Base-by-base conservation (phyloP, 2,888 invertebrate genomes). In the Cryptus viduatorius region DNA sequence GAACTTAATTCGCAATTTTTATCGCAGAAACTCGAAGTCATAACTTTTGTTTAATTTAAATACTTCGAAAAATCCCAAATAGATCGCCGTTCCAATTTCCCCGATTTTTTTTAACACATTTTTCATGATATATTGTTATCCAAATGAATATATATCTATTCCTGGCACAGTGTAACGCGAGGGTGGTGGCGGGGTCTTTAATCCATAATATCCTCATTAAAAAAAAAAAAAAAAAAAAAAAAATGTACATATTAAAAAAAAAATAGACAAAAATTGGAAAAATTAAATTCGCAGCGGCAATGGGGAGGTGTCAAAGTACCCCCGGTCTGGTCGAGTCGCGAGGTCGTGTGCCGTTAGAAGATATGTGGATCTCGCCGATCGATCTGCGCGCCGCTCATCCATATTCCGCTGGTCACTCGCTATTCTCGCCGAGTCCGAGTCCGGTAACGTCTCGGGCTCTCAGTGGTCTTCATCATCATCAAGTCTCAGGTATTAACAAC, bases 281-380 rank as follows among this genome's bases (percentile, higher is more conserved):
- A 85, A 78, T 87, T 64, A 77, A 81, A 88, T 90, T 94, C 93
- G 88, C 95, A 98, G 98, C 98, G 94, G 98, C 98, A 90, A 97
- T 98, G 97, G 98, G 98, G 91, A 96, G 99, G 92, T 98, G 98
- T 94, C 98, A 98, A 93, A 99, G 99, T 90, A 98, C 99, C 83
- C 99, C 99, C 14, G 99, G 98, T 65, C 95, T 99, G 90, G 97
- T 99, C 90, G 99, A 99, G 94, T 98, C 98, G 82, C 96, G 96
- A 89, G 98, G 98, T 83, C 97, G 98, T 91, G 96, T 98, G 89
- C 97, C 98, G 82, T 95, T 98, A 89, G 98, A 98, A 94, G 97
- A 97, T 87, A 97, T 97, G 97, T 96, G 97, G 96, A 94, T 97
- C 86, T 95, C 96, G 75, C 95, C 96, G 48, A 90, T 95, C 87